phyloP scores from a whole-genome alignment of 2,113 vertebrate genomes.

The Ophthalmolycus amberensis region DNA sequence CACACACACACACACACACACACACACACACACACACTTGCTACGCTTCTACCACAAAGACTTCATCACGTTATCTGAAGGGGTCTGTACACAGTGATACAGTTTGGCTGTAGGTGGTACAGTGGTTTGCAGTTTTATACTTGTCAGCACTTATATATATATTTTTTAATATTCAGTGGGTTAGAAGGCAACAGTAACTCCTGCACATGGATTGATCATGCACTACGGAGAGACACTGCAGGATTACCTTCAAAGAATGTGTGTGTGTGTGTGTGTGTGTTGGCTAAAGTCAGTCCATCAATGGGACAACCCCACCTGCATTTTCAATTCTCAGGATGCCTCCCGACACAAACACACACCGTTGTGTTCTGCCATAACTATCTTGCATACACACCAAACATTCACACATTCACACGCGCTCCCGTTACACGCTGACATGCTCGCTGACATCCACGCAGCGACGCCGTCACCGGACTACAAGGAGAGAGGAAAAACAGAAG shows the following conservation, averaged over 20 bases:
- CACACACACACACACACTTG: background rate
- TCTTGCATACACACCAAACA: background rate
- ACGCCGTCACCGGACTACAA: constrained; percentile 20
- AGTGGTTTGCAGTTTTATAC: no score
- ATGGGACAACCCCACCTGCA: constrained; percentile 12
- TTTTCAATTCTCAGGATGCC: constrained; percentile 21
- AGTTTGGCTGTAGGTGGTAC: no score
- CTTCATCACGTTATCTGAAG: no score
- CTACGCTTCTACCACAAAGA: no score
- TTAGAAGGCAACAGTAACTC: no score
- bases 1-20: background rate
- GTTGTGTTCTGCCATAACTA: background rate
- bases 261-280: background rate
- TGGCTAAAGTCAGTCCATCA: constrained; percentile 27
- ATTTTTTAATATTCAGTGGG: no score
- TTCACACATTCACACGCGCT: background rate
- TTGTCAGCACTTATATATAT: no score
- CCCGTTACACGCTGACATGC: constrained; percentile 5
- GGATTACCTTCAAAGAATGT: constrained; percentile 41
- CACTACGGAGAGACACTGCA: constrained; percentile 18
- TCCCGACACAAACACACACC: constrained; percentile 13
- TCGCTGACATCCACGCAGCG: constrained; percentile 47
- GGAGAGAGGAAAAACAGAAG: constrained; percentile 48
- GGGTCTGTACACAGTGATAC: no score
- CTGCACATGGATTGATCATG: background rate